Conservation (phyloP, 64 coral and sea anemone genomes). For the Anthopleura sola region DNA sequence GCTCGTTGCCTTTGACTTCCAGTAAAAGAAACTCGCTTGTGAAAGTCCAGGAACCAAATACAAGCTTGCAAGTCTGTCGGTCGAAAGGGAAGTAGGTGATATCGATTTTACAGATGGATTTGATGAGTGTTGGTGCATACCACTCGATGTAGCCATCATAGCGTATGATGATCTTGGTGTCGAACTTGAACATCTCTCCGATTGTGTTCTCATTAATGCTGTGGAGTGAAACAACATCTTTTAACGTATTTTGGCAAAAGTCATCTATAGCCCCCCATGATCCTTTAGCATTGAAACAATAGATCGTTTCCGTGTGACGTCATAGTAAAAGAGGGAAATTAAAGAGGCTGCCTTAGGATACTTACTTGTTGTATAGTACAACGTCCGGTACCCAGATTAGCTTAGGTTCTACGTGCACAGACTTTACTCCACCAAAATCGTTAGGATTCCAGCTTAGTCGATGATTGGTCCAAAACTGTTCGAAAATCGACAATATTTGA, state of each 20-base stretch:
- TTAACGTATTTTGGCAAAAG: not conserved
- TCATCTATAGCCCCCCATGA: not conserved
- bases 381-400: not conserved
- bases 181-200: conserved; percentile 51
- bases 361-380: conserved; percentile 24
- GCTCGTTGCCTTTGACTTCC: conserved; percentile 19
- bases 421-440: conserved; percentile 15
- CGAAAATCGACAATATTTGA: not conserved
- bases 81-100: conserved; percentile 75
- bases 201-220: conserved; percentile 41
- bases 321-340: no score
- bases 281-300: no score
- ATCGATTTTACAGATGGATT: conserved; percentile 65
- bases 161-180: conserved; percentile 47
- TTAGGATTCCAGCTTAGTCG: conserved; percentile 39
- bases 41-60: conserved; percentile 63
- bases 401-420: not conserved
- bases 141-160: conserved; percentile 49
- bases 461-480: conserved; percentile 42
- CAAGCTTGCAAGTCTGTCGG: conserved; percentile 39
- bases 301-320: no score
- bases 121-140: conserved; percentile 58
- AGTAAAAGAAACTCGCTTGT: conserved; percentile 55
- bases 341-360: no score
- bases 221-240: not conserved